Evolutionary conservation across 2,113 vertebrate genomes (phyloP).

Genomic region (Corydoras sp.): DNA sequence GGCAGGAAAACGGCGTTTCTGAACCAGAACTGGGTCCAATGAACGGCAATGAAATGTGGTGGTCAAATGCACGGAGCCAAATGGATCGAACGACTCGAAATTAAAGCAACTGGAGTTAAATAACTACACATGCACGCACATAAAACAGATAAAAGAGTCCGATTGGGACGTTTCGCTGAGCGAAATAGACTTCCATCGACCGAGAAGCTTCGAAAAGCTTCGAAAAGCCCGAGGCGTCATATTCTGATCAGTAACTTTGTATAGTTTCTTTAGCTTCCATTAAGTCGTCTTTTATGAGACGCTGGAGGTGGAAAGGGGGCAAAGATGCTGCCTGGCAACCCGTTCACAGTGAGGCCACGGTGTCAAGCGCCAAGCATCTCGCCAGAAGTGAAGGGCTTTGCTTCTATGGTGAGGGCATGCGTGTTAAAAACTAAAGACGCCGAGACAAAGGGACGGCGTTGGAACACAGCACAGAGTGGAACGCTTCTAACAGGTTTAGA

Average conservation of each 20-base stretch:
- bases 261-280: conserved; percentile 7
- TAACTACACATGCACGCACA: too few species aligned
- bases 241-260: conserved; percentile 4
- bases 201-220: too few species aligned
- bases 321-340: conserved; percentile 1
- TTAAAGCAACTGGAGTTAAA: too few species aligned
- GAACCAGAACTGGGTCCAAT: too few species aligned
- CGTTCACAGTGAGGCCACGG: neutral
- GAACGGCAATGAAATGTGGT: too few species aligned
- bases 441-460: conserved; percentile 13
- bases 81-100: too few species aligned
- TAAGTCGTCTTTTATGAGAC: conserved; percentile 5
- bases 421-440: conserved; percentile 10
- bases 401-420: conserved; percentile 22
- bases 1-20: too few species aligned
- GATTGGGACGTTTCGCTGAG: too few species aligned
- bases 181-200: too few species aligned
- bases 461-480: conserved; percentile 4
- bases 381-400: conserved; percentile 27
- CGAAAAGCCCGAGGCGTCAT: neutral
- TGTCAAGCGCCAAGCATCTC: conserved; percentile 14
- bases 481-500: conserved; percentile 16
- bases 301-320: neutral
- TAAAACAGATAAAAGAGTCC: too few species aligned
- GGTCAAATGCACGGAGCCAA: too few species aligned